Conservation (phyloP, 1,140 invertebrate genomes). For the Holotrichia oblita region DNA sequence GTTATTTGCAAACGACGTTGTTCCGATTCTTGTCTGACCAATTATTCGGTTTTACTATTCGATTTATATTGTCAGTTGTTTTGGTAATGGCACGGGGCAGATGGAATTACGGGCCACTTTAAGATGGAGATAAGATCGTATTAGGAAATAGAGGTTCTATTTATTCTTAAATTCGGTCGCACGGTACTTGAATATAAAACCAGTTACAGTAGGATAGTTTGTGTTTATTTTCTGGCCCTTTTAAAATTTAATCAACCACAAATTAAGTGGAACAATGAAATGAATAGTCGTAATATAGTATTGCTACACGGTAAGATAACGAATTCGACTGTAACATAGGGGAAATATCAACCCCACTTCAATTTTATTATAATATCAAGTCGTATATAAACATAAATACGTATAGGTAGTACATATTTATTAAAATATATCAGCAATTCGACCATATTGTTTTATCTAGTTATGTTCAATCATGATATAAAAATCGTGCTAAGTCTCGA, state of each 20-base stretch:
- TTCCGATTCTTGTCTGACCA: background rate
- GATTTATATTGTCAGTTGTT: background rate
- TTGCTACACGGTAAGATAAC: too few species aligned
- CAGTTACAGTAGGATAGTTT: background rate
- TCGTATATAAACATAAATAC: too few species aligned
- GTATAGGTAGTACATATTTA: too few species aligned
- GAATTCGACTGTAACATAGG: too few species aligned
- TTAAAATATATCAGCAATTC: too few species aligned
- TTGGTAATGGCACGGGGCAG: conserved; percentile 29
- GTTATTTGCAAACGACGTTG: conserved; percentile 8
- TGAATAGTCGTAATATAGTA: too few species aligned
- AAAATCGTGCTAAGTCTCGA: too few species aligned
- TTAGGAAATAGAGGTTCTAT: conserved; percentile 25
- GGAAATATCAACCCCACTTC: too few species aligned
- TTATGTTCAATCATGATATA: too few species aligned
- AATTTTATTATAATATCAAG: too few species aligned
- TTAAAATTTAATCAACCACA: background rate
- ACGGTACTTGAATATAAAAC: conserved; percentile 21
- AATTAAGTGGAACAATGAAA: conserved; percentile 4
- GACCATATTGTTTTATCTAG: too few species aligned
- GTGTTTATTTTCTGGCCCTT: background rate
- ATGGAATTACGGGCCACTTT: conserved; percentile 23
- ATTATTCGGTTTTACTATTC: background rate
- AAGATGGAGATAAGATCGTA: conserved; percentile 15
- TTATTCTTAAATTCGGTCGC: conserved; percentile 10